These are phyloP conservation scores for Microplitis deprimator DNA, from an alignment of 2,888 invertebrate genomes.

Conservation along the genomic window DNA sequence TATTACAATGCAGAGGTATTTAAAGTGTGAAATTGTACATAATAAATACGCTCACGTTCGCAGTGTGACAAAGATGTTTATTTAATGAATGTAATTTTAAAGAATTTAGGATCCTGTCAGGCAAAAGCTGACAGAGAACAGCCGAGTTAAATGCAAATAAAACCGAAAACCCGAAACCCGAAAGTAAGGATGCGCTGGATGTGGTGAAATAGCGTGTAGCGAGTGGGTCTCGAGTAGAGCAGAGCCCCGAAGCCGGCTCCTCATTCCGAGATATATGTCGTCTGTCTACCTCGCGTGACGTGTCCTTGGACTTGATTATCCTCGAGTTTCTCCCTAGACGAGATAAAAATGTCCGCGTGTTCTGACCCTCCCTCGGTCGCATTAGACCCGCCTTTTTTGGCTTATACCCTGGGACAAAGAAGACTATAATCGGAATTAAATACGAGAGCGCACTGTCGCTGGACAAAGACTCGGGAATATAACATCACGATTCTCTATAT, in stretches of 20 bases:
- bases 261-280: background rate
- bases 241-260: background rate
- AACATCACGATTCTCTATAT: background rate
- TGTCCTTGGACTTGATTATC: slow-evolving; percentile 12
- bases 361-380: slow-evolving; percentile 1
- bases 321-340: background rate
- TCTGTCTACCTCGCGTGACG: background rate
- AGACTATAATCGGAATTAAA: background rate
- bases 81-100: too few species aligned
- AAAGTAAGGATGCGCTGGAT: too few species aligned
- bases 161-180: too few species aligned
- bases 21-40: slow-evolving; percentile 11
- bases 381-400: slow-evolving; percentile 1
- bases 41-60: slow-evolving; percentile 1
- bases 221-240: background rate
- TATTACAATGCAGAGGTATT: background rate
- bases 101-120: too few species aligned
- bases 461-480: background rate
- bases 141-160: too few species aligned
- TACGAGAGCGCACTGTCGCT: background rate
- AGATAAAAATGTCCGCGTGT: slow-evolving; percentile 10
- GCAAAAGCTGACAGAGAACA: too few species aligned
- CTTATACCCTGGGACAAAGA: background rate
- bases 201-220: background rate
- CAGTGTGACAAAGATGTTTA: background rate